phyloP scores from a whole-genome alignment of 2,113 vertebrate species.

The Chelonoidis abingdonii region DNA sequence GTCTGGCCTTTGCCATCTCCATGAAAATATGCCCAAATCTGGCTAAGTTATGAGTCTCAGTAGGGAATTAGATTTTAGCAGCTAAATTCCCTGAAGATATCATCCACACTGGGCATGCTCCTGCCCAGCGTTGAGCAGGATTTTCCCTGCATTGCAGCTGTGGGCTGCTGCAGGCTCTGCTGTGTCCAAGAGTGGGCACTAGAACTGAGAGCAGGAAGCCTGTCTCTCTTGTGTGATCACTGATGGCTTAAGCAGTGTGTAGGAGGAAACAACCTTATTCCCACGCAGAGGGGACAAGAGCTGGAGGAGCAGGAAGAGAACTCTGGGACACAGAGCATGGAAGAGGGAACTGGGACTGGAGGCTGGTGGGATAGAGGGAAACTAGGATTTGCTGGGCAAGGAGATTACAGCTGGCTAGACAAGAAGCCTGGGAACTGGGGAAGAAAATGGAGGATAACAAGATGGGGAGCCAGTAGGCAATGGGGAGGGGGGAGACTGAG shows the following conservation, averaged over 20 bases:
- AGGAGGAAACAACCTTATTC: not conserved
- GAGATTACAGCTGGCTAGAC: not conserved
- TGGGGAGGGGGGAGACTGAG: no score
- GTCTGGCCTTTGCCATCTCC: not conserved
- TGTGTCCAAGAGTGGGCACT: not conserved
- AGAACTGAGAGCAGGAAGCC: not conserved
- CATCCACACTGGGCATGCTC: not conserved
- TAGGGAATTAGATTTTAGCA: not conserved
- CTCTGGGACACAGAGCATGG: not conserved
- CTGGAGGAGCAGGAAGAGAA: not conserved
- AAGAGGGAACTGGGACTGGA: not conserved
- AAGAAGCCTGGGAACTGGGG: not conserved
- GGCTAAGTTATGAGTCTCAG: not conserved
- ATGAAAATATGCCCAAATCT: not conserved
- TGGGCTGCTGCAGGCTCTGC: not conserved
- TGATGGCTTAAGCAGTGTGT: not conserved
- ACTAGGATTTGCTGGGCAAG: not conserved
- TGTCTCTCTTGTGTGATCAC: not conserved
- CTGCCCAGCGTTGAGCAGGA: not conserved
- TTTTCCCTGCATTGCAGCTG: not conserved
- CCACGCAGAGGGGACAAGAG: not conserved
- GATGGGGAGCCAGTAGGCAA: not conserved
- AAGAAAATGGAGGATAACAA: not conserved
- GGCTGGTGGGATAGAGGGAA: not conserved
- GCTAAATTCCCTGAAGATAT: not conserved